These are phyloP conservation scores for Prunella strophiata DNA, from an alignment of 2,797 vertebrate species.

Conservation along the genomic window DNA sequence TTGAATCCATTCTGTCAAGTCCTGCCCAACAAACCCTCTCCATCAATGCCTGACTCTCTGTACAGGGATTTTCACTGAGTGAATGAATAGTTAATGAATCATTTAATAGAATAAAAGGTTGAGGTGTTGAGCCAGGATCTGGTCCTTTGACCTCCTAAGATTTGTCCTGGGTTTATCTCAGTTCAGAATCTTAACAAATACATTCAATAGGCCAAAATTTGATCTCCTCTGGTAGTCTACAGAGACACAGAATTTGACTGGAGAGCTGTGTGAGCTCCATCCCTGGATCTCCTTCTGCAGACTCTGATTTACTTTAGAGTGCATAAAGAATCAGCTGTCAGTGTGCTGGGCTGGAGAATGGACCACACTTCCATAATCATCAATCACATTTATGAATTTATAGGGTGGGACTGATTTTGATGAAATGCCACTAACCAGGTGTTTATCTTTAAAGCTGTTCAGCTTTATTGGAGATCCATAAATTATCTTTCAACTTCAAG, in stretches of 20 bases:
- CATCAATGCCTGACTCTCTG: accelerated
- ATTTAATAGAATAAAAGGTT: background rate
- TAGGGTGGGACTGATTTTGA: accelerated
- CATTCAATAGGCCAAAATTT: background rate
- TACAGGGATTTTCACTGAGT: background rate
- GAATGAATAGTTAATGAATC: background rate
- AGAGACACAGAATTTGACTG: background rate
- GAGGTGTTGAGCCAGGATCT: background rate
- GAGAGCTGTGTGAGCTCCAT: background rate
- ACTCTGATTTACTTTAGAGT: background rate
- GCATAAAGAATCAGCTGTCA: background rate
- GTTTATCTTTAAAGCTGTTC: background rate
- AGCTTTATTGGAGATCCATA: background rate
- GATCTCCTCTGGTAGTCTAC: background rate
- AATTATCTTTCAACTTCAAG: background rate
- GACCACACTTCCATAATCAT: background rate
- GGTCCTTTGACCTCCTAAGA: background rate
- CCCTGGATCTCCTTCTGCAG: background rate
- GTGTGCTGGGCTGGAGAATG: background rate
- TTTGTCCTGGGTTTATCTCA: background rate
- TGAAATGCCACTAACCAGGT: background rate
- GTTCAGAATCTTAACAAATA: background rate
- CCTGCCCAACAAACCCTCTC: background rate
- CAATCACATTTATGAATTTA: background rate
- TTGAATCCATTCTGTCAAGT: accelerated